These are phyloP conservation scores for Whitmania pigra DNA, from an alignment of 1,140 invertebrate genomes.

Conservation along the genomic window DNA sequence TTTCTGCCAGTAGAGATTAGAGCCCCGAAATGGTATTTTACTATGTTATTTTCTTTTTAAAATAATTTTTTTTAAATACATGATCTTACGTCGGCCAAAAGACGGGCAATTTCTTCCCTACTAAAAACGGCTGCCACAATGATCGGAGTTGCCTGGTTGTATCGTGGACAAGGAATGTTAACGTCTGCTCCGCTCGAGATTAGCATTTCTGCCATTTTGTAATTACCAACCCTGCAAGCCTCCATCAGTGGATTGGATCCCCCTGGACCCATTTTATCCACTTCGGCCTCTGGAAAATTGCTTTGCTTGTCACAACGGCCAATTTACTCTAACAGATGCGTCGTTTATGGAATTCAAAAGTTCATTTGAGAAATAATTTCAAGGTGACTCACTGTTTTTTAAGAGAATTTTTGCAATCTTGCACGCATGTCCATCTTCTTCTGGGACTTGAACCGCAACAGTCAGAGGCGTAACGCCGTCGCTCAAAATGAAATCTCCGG, in stretches of 20 bases:
- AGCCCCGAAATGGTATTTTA: not conserved
- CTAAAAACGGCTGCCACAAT: conserved; percentile 18
- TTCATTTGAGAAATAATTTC: not conserved
- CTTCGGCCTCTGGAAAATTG: conserved; percentile 19
- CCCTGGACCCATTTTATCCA: conserved; percentile 17
- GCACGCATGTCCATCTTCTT: not conserved
- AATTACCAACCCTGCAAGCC: conserved; percentile 16
- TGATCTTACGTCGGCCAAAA: not conserved
- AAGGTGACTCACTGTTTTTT: not conserved
- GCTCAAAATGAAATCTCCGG: not conserved
- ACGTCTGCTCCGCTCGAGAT: conserved; percentile 17
- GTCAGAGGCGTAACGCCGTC: conserved; percentile 22
- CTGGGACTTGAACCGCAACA: conserved; percentile 16
- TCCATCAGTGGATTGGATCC: conserved; percentile 21
- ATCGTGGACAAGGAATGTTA: conserved; percentile 12
- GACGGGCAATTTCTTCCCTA: conserved; percentile 1
- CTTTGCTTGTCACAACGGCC: too few species aligned
- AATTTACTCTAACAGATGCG: not conserved
- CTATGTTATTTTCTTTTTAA: not conserved
- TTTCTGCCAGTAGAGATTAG: not conserved
- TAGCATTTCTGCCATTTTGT: conserved; percentile 18
- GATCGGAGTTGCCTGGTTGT: conserved; percentile 22
- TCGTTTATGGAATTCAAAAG: not conserved
- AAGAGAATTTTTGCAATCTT: conserved; percentile 3
- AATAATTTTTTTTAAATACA: not conserved